phyloP scores from a whole-genome alignment of 2,113 vertebrate genomes.

The Brachirus orientalis region DNA sequence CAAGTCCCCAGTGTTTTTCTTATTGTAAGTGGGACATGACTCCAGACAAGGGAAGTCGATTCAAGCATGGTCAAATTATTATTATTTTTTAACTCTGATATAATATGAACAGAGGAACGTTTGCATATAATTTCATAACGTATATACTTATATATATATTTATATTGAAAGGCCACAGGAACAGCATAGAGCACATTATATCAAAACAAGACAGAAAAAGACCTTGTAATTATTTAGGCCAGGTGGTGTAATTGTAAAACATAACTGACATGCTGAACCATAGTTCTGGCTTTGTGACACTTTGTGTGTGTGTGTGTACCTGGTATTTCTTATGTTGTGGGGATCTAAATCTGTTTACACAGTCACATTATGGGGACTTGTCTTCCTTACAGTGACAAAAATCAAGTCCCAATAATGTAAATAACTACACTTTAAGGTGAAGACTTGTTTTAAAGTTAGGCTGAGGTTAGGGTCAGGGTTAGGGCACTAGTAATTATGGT shows the following conservation, averaged over 20 bases:
- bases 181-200: constrained; percentile 79
- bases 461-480: no score
- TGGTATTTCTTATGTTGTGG: no score
- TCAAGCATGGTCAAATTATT: constrained; percentile 64
- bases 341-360: no score
- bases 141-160: constrained; percentile 71
- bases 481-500: no score
- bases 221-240: constrained; percentile 61
- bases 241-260: constrained; percentile 53
- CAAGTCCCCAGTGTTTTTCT: constrained; percentile 50
- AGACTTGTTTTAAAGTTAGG: no score
- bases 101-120: constrained; percentile 69
- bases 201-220: constrained; percentile 66
- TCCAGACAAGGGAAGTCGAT: constrained; percentile 62
- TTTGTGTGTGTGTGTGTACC: constrained; percentile 8
- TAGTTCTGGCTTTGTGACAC: constrained; percentile 45
- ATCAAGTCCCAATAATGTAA: no score
- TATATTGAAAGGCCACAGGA: constrained; percentile 85
- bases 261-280: constrained; percentile 68
- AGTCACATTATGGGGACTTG: no score
- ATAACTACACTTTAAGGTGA: no score
- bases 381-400: no score
- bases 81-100: constrained; percentile 62
- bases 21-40: constrained; percentile 57
- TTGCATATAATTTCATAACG: constrained; percentile 84